Base-by-base conservation (phyloP, 2,888 invertebrate genomes). In the Synanthedon vespiformis region DNA sequence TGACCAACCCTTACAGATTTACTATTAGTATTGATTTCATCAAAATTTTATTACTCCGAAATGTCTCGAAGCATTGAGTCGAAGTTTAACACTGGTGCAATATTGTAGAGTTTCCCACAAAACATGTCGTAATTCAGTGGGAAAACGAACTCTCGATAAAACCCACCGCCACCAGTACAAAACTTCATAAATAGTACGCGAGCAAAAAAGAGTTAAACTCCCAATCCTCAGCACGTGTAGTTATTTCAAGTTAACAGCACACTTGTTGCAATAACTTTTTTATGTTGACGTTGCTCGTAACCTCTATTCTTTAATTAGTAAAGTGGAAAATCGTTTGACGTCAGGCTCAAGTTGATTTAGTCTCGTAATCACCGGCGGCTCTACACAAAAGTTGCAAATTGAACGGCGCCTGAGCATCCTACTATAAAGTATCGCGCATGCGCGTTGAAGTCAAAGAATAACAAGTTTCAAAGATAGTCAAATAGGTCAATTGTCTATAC, bases 161-260 rank as follows among this genome's bases (percentile, higher is more conserved):
- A 34, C 34, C 34, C 34, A 34, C 34, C 34, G 34, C 34, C 34
- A 8, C 10, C 34, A 34, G 34, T 34, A 34, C 34, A 34, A 34
- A 34, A 34, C 34, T 34, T 34, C 34, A 34, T 34, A 34, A 34
- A 34, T 34, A 34, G 34, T 34, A 34, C 8, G 34, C 34, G 34
- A 34, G n/a, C n/a, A 44, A 44, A 44, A 44, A 44, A 44, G 54
- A 52, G 54, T 50, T 52, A 54, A 49, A 52, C 44, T 47, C 49
- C 53, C 54, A 57, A 54, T 55, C 55, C 53, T 34, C 64, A 64
- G 59, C 61, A 58, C 57, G 57, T 59, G 65, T 64, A 61, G 65
- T 64, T 68, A 70, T 68, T 68, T 63, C 60, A 63, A 67, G 62
- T 72, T 69, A 68, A 71, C 67, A 68, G 62, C 65, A 61, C 62